Base-by-base conservation (phyloP, 2,888 invertebrate genomes). In the Hydrotaea diabolus region DNA sequence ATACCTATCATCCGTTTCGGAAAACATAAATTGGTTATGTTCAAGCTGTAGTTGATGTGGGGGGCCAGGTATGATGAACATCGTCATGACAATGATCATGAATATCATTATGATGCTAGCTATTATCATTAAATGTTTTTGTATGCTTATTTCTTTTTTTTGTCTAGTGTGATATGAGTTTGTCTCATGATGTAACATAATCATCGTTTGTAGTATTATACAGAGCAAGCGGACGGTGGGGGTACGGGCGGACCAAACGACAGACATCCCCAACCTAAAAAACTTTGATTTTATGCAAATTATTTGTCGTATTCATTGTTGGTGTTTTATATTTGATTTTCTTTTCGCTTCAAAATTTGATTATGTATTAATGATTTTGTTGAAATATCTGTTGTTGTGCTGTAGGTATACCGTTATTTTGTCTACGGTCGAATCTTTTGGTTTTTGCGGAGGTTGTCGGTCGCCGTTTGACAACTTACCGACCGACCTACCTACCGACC, bases 341-440 rank as follows among this genome's bases (percentile, higher is more conserved):
- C 36, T 31, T 31, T 2, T 59, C 26, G 73, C 76, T 26, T 75
- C 26, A 71, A 23, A 49, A 55, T 17, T 49, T 83, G 49, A 76
- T 81, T 69, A 59, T 79, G 59, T 71, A 59, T 77, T 77, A 80
- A 57, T 80, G 26, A 64, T 71, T 21, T 49, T 62, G 55, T 75
- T 79, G 46, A 74, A 74, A 79, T 62, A 74, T 21, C 5, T 26
- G 26, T 31, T 2, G 31, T 31, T 31, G 31, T 31, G 31, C 3
- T 31, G 31, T n/a, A 62, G 11, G 17, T 69, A 77, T 66, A 62
- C 84, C 73, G 84, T 82, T 85, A 82, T 23, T 66, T 64, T 64
- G 64, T 36, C 15, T n/a, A 36, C 8, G 3, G n/a, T 43, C n/a
- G n/a, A n/a, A 49, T 49, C 15, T 49, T 49, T 2, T 15, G 49